Conservation (phyloP, 2,797 vertebrate species). For the Pseudopleuronectes americanus region DNA sequence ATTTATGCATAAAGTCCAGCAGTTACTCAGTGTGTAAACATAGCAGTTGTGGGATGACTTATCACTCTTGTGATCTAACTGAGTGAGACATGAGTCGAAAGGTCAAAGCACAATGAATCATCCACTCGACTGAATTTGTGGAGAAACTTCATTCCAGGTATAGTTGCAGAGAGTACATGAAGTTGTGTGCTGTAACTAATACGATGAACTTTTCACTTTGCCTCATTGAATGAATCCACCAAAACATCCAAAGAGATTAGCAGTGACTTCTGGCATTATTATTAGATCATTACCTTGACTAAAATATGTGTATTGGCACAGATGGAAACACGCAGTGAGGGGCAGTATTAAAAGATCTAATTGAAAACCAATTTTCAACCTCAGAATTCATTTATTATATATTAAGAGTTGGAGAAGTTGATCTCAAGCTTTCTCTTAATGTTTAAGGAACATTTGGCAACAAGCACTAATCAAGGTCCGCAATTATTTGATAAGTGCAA, state of each 20-base stretch:
- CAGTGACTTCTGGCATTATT: neutral
- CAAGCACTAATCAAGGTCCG: constrained; percentile 5
- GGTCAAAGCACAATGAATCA: constrained; percentile 9
- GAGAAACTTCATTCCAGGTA: constrained; percentile 8
- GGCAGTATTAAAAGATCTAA: neutral
- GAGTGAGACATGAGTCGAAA: constrained; percentile 1
- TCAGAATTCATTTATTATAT: too few species aligned
- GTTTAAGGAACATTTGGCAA: neutral
- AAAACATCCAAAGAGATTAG: neutral
- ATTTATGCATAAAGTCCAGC: neutral
- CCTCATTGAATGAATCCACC: neutral
- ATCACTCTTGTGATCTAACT: neutral
- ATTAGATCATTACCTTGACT: neutral
- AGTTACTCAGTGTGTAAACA: neutral
- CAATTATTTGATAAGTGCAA: neutral
- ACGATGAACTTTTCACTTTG: neutral
- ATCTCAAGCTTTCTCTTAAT: constrained; percentile 2
- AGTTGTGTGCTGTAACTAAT: neutral
- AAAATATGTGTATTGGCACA: neutral
- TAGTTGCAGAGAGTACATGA: neutral
- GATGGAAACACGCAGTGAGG: constrained; percentile 10
- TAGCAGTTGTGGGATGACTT: neutral
- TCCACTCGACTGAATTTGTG: neutral
- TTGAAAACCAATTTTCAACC: neutral
- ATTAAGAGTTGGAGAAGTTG: neutral